phyloP scores from a whole-genome alignment of 2,888 invertebrate species.

The Pyralis farinalis region DNA sequence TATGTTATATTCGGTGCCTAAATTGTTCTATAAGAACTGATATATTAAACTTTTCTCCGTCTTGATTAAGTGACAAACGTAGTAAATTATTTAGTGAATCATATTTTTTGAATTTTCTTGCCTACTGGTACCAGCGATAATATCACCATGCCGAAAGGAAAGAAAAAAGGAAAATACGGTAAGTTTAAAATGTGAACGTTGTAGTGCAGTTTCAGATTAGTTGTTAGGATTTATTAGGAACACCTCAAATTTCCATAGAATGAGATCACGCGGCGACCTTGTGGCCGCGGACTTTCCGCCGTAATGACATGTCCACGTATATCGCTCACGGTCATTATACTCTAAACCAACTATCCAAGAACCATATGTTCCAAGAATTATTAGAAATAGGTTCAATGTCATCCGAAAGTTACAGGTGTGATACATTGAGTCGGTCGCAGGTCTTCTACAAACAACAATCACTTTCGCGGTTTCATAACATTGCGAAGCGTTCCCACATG shows the following conservation, averaged over 20 bases:
- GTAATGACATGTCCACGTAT: slow-evolving; percentile 54
- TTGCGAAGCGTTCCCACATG: slow-evolving; percentile 22
- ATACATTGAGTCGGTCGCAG: too few species aligned
- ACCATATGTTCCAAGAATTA: slow-evolving; percentile 5
- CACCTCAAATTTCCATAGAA: slow-evolving; percentile 50
- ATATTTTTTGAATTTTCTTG: slow-evolving; percentile 77
- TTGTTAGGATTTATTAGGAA: slow-evolving; percentile 21
- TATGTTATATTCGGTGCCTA: slow-evolving; percentile 86
- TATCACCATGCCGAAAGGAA: slow-evolving; percentile 88
- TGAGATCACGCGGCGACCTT: slow-evolving; percentile 77
- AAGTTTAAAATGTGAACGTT: slow-evolving; percentile 38
- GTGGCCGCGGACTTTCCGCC: slow-evolving; percentile 58
- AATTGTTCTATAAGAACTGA: slow-evolving; percentile 86
- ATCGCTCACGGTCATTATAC: slow-evolving; percentile 33
- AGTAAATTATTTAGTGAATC: slow-evolving; percentile 76
- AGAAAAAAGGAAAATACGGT: slow-evolving; percentile 88
- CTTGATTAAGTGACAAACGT: slow-evolving; percentile 84
- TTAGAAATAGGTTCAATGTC: not conserved
- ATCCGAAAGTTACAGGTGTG: not conserved
- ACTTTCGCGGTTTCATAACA: slow-evolving; percentile 43
- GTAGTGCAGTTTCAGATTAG: slow-evolving; percentile 13
- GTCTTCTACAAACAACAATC: slow-evolving; percentile 21
- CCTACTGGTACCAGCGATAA: slow-evolving; percentile 38
- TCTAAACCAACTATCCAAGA: not conserved
- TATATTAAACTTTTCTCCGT: slow-evolving; percentile 88